phyloP scores from a whole-genome alignment of 2,797 vertebrate species.

The Rhynchonycteris naso region DNA sequence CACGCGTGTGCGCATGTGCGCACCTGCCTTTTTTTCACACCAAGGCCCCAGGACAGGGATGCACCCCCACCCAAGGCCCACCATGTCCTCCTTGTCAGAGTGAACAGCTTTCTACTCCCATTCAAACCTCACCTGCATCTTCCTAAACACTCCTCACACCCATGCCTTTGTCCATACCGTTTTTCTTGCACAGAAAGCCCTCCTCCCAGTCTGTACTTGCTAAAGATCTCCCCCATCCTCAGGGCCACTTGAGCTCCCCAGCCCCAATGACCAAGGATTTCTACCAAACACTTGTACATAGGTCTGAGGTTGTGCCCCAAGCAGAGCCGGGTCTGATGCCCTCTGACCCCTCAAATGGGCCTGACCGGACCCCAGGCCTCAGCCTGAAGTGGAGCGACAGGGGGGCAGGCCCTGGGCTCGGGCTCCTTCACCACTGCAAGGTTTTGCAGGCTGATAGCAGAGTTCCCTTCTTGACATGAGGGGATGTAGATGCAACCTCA shows the following conservation, averaged over 20 bases:
- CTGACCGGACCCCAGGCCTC: not conserved
- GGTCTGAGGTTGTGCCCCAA: not conserved
- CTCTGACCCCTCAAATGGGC: not conserved
- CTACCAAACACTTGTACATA: not conserved
- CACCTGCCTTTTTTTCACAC: not conserved
- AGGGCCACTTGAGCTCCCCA: not conserved
- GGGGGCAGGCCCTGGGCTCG: not conserved
- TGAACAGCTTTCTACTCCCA: not conserved
- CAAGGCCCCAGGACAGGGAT: not conserved
- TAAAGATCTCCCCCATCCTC: not conserved
- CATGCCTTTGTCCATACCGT: not conserved
- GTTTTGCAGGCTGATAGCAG: not conserved
- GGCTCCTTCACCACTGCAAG: not conserved
- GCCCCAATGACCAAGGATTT: not conserved
- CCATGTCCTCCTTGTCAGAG: not conserved
- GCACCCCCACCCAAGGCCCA: not conserved
- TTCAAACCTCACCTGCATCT: not conserved
- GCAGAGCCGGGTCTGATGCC: not conserved
- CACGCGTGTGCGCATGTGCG: accelerated
- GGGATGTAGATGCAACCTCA: not conserved
- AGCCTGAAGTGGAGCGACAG: not conserved
- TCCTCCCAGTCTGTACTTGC: not conserved
- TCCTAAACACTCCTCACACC: not conserved
- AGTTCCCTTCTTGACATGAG: not conserved
- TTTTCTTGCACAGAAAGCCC: not conserved